Evolutionary conservation across 2,113 vertebrate species (phyloP).

Genomic region (Cygnus buccinator): DNA sequence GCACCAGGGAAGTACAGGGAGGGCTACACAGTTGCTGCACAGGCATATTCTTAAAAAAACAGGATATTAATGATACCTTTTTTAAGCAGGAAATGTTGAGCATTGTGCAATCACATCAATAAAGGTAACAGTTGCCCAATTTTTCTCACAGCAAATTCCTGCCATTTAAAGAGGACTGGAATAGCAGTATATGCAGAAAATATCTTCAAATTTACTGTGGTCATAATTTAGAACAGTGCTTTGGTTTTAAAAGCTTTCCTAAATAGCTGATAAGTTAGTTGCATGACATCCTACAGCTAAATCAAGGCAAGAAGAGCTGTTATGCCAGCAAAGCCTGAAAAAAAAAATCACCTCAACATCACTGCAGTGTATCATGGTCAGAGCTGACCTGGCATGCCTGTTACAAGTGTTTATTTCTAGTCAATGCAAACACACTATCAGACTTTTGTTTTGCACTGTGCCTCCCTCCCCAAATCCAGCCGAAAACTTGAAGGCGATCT

Average conservation of each 20-base stretch:
- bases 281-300: neutral
- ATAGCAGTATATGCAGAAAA: neutral
- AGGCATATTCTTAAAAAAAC: neutral
- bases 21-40: neutral
- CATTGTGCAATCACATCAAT: neutral
- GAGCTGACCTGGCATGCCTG: neutral
- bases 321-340: neutral
- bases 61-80: neutral
- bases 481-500: neutral
- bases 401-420: neutral
- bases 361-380: neutral
- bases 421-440: neutral
- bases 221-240: neutral
- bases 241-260: neutral
- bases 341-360: neutral
- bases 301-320: fast-evolving
- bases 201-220: neutral
- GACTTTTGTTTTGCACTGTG: neutral
- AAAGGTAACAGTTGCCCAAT: neutral
- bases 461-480: neutral
- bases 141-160: neutral
- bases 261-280: neutral
- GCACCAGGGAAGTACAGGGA: neutral
- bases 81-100: neutral
- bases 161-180: neutral